Conservation (phyloP, 2,113 vertebrate species). For the Xenopus borealis region DNA sequence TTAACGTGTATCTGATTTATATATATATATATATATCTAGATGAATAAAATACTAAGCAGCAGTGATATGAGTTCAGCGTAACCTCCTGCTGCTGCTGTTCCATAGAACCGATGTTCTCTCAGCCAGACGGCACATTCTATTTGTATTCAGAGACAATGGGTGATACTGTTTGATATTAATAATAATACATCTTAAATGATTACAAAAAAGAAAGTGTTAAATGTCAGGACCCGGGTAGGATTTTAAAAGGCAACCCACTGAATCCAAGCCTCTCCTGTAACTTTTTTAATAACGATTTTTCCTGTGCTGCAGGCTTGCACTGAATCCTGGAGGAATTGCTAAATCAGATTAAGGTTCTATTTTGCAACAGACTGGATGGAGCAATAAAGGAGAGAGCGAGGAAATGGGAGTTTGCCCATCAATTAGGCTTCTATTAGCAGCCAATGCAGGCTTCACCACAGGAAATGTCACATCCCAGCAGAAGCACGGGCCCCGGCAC, state of each 20-base stretch:
- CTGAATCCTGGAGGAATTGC: constrained; percentile 94
- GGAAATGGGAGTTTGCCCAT: constrained; percentile 96
- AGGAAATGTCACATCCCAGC: constrained; percentile 85
- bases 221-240: constrained; percentile 51
- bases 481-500: constrained; percentile 59
- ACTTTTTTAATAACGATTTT: constrained; percentile 98
- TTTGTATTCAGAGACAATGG: constrained; percentile 48
- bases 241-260: constrained; percentile 63
- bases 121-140: constrained; percentile 28
- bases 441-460: constrained; percentile 90
- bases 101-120: background rate
- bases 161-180: constrained; percentile 54
- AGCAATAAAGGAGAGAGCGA: constrained; percentile 97
- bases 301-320: constrained; percentile 81
- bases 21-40: too few species aligned
- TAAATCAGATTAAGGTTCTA: constrained; percentile 97
- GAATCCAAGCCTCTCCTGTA: constrained; percentile 81
- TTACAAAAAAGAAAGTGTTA: constrained; percentile 55
- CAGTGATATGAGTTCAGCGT: too few species aligned
- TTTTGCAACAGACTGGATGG: constrained; percentile 96
- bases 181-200: constrained; percentile 51
- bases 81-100: background rate
- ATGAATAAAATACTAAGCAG: too few species aligned
- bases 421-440: constrained; percentile 99
- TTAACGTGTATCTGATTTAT: too few species aligned